phyloP scores from a whole-genome alignment of 1,140 invertebrate species.

The Bombus picipes region DNA sequence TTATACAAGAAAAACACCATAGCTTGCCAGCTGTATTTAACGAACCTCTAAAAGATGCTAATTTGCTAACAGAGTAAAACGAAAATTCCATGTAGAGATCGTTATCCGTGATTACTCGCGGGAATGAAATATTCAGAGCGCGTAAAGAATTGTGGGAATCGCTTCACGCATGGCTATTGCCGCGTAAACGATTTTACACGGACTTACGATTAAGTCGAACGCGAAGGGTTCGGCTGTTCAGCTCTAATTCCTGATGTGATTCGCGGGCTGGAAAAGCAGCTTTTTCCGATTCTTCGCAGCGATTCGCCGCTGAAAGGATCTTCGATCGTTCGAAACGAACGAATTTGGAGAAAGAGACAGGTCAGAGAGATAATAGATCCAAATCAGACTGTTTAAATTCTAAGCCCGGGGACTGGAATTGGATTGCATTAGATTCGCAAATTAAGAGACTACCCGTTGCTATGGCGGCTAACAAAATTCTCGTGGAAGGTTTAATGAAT shows the following conservation, averaged over 20 bases:
- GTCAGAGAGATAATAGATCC: neutral
- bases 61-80: neutral
- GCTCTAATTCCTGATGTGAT: slow-evolving; percentile 54
- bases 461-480: slow-evolving; percentile 17
- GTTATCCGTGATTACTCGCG: neutral
- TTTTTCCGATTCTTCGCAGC: slow-evolving; percentile 14
- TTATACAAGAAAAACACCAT: no score
- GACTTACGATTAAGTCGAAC: slow-evolving; percentile 51
- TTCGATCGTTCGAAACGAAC: neutral
- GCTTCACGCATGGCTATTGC: slow-evolving; percentile 40
- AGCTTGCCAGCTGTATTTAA: neutral
- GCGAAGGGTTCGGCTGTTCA: slow-evolving; percentile 11
- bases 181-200: slow-evolving; percentile 48
- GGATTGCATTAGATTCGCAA: slow-evolving; percentile 42
- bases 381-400: slow-evolving; percentile 37
- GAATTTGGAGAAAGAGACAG: no score
- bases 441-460: neutral
- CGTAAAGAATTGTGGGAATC: slow-evolving; percentile 41
- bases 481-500: slow-evolving; percentile 39
- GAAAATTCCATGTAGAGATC: neutral
- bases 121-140: slow-evolving; percentile 34
- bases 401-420: neutral
- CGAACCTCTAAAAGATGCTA: neutral
- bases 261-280: slow-evolving; percentile 19
- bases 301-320: neutral